phyloP scores from a whole-genome alignment of 2,797 vertebrate genomes.

The Capromys pilorides region DNA sequence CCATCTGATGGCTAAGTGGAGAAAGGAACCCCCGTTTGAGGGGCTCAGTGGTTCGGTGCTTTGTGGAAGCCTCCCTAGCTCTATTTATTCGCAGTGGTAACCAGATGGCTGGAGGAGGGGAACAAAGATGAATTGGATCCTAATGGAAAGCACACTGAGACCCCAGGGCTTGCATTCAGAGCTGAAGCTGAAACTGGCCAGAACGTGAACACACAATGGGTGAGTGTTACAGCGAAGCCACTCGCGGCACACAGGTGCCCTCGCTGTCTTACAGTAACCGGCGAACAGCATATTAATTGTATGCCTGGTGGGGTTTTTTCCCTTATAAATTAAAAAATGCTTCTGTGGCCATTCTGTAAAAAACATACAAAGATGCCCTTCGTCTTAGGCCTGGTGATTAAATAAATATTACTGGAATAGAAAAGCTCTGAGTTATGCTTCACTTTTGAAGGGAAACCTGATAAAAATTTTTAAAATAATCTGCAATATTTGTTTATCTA shows the following conservation, averaged over 20 bases:
- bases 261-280: neutral
- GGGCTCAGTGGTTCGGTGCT: constrained; percentile 1
- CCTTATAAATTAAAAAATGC: neutral
- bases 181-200: constrained; percentile 12
- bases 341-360: constrained; percentile 13
- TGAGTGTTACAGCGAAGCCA: neutral
- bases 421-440: neutral
- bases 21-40: neutral
- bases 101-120: constrained; percentile 56
- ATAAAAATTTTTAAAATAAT: neutral
- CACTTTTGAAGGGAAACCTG: neutral
- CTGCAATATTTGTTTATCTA: neutral
- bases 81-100: constrained; percentile 50
- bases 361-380: neutral
- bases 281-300: neutral
- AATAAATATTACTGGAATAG: constrained; percentile 23
- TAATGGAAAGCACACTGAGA: constrained; percentile 56
- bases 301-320: neutral
- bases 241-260: neutral
- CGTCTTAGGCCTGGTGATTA: neutral
- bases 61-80: constrained; percentile 11
- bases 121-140: constrained; percentile 41
- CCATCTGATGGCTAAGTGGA: constrained; percentile 16
- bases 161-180: constrained; percentile 51
- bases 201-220: neutral